Conservation (phyloP, 2,888 invertebrate species). For the Cryptus viduatorius region DNA sequence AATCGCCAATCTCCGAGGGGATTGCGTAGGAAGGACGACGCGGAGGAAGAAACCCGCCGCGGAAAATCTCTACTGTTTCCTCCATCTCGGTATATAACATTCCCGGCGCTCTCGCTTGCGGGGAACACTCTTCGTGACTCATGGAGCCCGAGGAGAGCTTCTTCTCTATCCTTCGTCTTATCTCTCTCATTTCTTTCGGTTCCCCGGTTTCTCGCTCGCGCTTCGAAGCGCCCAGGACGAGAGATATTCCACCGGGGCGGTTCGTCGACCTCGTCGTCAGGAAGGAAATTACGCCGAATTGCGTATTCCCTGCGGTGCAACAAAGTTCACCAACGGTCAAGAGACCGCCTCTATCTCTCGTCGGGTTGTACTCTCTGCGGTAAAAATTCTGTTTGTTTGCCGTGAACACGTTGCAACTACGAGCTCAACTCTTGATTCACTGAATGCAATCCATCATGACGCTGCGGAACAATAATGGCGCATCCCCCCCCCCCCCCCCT, state of each 20-base stretch:
- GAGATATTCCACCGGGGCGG: slow-evolving; percentile 74
- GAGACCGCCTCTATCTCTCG: neutral
- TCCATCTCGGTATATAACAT: slow-evolving; percentile 43
- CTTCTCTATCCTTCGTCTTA: slow-evolving; percentile 13
- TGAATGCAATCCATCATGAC: too few relatives aligned
- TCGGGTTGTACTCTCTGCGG: too few relatives aligned
- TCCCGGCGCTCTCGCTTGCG: slow-evolving; percentile 54
- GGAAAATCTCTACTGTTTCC: slow-evolving; percentile 50
- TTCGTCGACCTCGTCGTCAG: slow-evolving; percentile 80
- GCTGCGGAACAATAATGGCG: too few relatives aligned
- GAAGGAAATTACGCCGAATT: slow-evolving; percentile 82
- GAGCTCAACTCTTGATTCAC: too few relatives aligned
- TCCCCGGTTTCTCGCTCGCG: slow-evolving; percentile 24
- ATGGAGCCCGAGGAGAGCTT: slow-evolving; percentile 76
- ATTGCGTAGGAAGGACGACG: slow-evolving; percentile 51
- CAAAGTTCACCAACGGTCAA: slow-evolving; percentile 53
- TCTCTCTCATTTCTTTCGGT: slow-evolving; percentile 2
- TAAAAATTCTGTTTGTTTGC: too few relatives aligned
- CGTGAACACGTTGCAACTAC: too few relatives aligned
- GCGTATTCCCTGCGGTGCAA: slow-evolving; percentile 75
- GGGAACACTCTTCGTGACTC: slow-evolving; percentile 77
- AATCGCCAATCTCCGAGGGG: slow-evolving; percentile 22
- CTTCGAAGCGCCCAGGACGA: slow-evolving; percentile 71
- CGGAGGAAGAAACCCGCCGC: slow-evolving; percentile 45
- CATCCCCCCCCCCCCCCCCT: too few relatives aligned